Base-by-base conservation (phyloP, 2,888 invertebrate species). In the Brenthis hecate region DNA sequence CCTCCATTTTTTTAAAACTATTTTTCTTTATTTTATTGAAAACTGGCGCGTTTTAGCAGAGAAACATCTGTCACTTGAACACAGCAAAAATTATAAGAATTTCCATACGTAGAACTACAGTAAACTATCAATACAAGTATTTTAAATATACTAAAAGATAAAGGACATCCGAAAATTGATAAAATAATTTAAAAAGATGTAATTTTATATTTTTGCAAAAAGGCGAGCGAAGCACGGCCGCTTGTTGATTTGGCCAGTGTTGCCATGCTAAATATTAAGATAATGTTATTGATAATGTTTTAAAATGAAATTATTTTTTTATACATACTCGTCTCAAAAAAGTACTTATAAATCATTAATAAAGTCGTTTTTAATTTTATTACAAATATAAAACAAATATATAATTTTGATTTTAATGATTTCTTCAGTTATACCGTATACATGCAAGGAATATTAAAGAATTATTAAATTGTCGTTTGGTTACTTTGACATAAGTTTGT, bases 201-300 rank as follows among this genome's bases (percentile, higher is more conserved):
- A 68, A 61, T 66, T 72, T 72, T 71, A 69, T 63, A 72, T 65
- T 72, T 75, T 81, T 78, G 75, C 77, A 69, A 80, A 78, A 77
- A 77, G 68, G 71, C 77, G 73, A 75, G 70, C 71, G 75, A 77
- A 78, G 76, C 80, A 72, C 75, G 71, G 76, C 86, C 86, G 91
- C 91, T 90, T 90, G 91, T 91, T 91, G 91, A 90, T 90, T 85
- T 83, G 83, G 77, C 76, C 71, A 77, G 81, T 81, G 86, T 85
- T 89, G 81, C 87, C 79, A 86, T 54, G 13, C 19, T 14, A 48
- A 32, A 50, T 58, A 16, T 16, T 55, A 55, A 13, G 28, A 28
- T 32, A 50, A n/a, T 32, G 28, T 28, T 13, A 63, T 36, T 43
- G n/a, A 36, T 54, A 36, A 8, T 8, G n/a, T n/a, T 19, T 47